A percentile compares a stretch with the other conserved stretches of the same genome.
phyloP scores from a whole-genome alignment of 2,113 vertebrate genomes.

The Todiramphus saurophagus region DNA sequence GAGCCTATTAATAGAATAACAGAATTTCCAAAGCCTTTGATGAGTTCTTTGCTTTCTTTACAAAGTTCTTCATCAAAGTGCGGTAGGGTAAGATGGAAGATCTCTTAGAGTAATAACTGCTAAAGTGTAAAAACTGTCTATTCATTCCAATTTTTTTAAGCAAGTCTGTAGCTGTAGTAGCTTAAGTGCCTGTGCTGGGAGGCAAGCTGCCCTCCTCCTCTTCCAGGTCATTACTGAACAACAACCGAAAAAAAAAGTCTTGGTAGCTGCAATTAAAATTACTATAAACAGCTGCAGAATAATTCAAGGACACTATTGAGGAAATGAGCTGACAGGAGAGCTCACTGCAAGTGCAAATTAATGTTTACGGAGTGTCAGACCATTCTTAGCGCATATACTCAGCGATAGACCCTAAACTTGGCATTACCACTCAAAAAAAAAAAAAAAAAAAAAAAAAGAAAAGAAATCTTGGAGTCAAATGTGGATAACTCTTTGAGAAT shows the following conservation, averaged over 20 bases:
- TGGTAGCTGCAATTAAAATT: background rate
- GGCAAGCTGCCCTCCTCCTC: background rate
- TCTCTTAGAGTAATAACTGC: background rate
- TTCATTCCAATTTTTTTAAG: background rate
- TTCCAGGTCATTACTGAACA: background rate
- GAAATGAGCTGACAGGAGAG: background rate
- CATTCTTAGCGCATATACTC: background rate
- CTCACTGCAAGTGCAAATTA: background rate
- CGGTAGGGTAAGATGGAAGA: background rate
- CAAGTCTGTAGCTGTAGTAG: background rate
- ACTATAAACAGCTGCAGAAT: background rate
- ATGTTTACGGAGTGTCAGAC: background rate
- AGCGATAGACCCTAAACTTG: background rate
- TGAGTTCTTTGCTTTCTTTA: background rate
- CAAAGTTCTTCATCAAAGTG: background rate
- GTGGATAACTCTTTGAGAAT: background rate
- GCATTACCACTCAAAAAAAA: too few species aligned
- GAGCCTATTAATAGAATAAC: background rate
- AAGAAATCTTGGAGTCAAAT: background rate
- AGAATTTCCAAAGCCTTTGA: background rate
- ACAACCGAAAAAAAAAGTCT: background rate
- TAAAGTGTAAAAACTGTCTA: background rate
- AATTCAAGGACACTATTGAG: background rate
- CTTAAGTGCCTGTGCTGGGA: background rate
- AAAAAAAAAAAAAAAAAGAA: too few species aligned